Conservation (phyloP, 2,797 vertebrate genomes). For the Ptychobarbus kaznakovi region DNA sequence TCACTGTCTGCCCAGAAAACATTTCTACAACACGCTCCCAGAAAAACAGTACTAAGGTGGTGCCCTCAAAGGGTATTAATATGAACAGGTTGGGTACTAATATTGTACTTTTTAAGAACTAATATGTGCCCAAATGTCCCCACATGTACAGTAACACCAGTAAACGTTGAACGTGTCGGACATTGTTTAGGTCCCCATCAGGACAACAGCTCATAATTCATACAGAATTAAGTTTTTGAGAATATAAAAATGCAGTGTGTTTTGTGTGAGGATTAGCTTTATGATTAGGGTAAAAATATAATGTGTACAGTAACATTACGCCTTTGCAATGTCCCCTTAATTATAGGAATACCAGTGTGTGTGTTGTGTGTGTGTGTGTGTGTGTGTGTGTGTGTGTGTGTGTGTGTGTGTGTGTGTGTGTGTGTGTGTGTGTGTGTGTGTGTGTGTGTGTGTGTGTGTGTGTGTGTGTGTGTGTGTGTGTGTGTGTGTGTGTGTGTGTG, state of each 20-base stretch:
- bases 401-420: background rate
- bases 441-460: background rate
- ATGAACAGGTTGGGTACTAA: background rate
- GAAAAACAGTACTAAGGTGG: background rate
- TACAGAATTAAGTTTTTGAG: too few species aligned
- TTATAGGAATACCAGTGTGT: too few species aligned
- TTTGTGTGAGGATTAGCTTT: too few species aligned
- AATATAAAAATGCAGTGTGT: too few species aligned
- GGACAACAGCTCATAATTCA: too few species aligned
- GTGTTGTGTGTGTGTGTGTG: background rate
- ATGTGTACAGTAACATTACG: background rate
- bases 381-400: background rate
- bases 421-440: background rate
- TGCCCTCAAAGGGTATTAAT: background rate
- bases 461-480: background rate
- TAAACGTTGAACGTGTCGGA: too few species aligned
- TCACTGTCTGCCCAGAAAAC: background rate
- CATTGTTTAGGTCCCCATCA: too few species aligned
- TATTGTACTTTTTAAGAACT: background rate
- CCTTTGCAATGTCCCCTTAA: too few species aligned
- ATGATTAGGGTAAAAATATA: background rate
- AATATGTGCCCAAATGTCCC: too few species aligned
- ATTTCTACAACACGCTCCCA: background rate
- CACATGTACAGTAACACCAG: too few species aligned
- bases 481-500: background rate